Evolutionary conservation across 2,888 invertebrate genomes (phyloP).

Genomic region (Rhagonycha lutea): DNA sequence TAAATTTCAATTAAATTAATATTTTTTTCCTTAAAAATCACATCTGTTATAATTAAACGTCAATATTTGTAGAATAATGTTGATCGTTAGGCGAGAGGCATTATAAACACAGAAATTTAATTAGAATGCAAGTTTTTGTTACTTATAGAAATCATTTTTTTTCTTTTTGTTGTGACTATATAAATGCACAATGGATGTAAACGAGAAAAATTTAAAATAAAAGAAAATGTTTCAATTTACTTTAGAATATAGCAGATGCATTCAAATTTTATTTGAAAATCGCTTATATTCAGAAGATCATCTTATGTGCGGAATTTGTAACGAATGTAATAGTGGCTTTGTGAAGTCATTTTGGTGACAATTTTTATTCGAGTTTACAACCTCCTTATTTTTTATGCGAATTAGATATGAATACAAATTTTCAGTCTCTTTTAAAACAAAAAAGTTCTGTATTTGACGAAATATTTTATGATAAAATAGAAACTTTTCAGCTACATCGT

Average conservation of each 20-base stretch:
- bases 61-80: not conserved
- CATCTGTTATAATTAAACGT: not conserved
- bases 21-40: not conserved
- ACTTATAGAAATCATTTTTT: not conserved
- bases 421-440: not conserved
- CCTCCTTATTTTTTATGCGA: not conserved
- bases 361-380: not conserved
- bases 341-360: conserved; percentile 3
- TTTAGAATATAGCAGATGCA: not conserved
- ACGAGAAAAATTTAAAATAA: not conserved
- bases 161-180: not conserved
- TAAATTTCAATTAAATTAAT: not conserved
- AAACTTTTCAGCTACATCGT: not conserved
- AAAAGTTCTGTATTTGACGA: not conserved
- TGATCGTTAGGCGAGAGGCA: not conserved
- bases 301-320: conserved; percentile 1
- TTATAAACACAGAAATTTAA: not conserved
- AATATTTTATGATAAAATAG: not conserved
- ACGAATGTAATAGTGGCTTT: not conserved
- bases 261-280: not conserved
- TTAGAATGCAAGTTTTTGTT: not conserved
- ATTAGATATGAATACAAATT: not conserved
- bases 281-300: not conserved
- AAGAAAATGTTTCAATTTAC: not conserved
- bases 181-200: not conserved